A percentile compares a stretch with the other conserved stretches of the same genome.
These are phyloP conservation scores for Sinella curviseta DNA, from an alignment of 1,140 invertebrate genomes.

Conservation along the genomic window DNA sequence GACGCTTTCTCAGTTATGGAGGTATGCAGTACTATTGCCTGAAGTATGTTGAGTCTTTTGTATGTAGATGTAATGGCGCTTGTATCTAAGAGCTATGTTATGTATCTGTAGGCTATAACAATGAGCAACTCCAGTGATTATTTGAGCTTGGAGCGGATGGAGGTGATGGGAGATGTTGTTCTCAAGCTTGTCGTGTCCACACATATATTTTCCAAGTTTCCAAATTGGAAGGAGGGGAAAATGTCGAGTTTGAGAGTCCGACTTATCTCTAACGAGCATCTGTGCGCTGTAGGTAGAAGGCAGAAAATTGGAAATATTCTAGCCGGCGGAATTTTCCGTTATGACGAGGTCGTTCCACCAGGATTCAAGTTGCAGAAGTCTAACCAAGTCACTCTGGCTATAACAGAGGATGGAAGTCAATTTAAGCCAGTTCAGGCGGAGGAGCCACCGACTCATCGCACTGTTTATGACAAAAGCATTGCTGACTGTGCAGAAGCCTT, in stretches of 20 bases:
- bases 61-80: too few relatives aligned
- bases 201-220: constrained; percentile 32
- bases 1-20: too few relatives aligned
- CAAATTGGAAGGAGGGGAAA: constrained; percentile 28
- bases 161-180: constrained; percentile 46
- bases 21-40: too few relatives aligned
- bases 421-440: too few relatives aligned
- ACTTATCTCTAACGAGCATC: constrained; percentile 37
- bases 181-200: constrained; percentile 36
- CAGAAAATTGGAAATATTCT: constrained; percentile 35
- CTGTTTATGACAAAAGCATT: constrained; percentile 38
- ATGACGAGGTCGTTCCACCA: constrained; percentile 31
- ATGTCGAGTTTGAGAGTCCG: constrained; percentile 31
- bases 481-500: constrained; percentile 45
- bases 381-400: too few relatives aligned
- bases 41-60: too few relatives aligned
- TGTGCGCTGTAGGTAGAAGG: constrained; percentile 21
- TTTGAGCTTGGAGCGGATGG: constrained; percentile 37
- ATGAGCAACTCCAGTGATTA: constrained; percentile 29
- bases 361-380: too few relatives aligned
- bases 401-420: too few relatives aligned
- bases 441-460: constrained; percentile 26
- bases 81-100: too few relatives aligned
- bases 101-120: constrained; percentile 23
- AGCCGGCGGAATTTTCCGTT: constrained; percentile 34